Evolutionary conservation across 2,797 vertebrate species (phyloP).

Genomic region (Centropyge bicolor): DNA sequence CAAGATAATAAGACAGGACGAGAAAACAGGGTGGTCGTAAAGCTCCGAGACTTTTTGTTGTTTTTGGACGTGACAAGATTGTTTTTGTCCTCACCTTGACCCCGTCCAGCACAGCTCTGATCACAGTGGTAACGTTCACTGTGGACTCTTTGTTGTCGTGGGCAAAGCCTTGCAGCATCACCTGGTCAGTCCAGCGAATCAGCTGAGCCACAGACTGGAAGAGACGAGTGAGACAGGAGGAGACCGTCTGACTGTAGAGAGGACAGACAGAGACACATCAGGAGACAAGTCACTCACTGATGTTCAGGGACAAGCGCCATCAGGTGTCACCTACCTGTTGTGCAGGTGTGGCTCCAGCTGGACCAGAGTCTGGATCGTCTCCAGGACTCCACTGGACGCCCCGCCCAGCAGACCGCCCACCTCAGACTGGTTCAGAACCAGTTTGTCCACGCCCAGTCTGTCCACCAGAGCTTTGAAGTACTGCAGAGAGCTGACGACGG

Average conservation of each 20-base stretch:
- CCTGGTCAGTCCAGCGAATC: slow-evolving; percentile 93
- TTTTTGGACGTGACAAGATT: too few relatives aligned
- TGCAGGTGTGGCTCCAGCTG: slow-evolving; percentile 88
- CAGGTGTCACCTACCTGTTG: slow-evolving; percentile 84
- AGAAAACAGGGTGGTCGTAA: too few relatives aligned
- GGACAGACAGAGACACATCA: slow-evolving; percentile 16
- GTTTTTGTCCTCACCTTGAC: slow-evolving; percentile 89
- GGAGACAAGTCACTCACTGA: background rate
- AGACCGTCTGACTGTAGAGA: slow-evolving; percentile 86
- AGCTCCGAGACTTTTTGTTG: too few relatives aligned
- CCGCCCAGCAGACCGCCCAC: slow-evolving; percentile 90
- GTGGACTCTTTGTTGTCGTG: slow-evolving; percentile 89
- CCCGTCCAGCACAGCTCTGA: slow-evolving; percentile 91
- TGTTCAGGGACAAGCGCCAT: background rate
- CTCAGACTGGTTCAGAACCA: slow-evolving; percentile 89
- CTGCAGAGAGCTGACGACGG: slow-evolving; percentile 91
- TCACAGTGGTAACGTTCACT: slow-evolving; percentile 88
- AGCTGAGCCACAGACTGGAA: slow-evolving; percentile 93
- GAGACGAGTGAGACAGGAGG: slow-evolving; percentile 90
- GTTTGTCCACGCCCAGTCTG: slow-evolving; percentile 92
- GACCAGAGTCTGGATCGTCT: slow-evolving; percentile 90
- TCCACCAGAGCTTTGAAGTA: slow-evolving; percentile 97
- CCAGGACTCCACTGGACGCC: slow-evolving; percentile 91
- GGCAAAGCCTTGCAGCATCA: slow-evolving; percentile 91
- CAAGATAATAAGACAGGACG: too few relatives aligned